Evolutionary conservation across 1,140 invertebrate species (phyloP).

Genomic region (Venturia canescens): DNA sequence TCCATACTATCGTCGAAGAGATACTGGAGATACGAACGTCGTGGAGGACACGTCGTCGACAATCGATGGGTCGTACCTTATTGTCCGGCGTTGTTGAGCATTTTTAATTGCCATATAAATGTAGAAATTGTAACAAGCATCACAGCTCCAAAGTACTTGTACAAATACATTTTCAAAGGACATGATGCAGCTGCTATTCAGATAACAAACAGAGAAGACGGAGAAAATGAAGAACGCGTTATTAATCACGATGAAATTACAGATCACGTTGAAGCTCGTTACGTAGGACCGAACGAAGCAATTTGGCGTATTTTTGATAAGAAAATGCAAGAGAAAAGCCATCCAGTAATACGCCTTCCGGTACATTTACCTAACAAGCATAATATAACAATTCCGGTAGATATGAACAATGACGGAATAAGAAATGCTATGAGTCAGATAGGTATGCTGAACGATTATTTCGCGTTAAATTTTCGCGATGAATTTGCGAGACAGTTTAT

Average conservation of each 20-base stretch:
- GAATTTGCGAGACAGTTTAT: conserved; percentile 30
- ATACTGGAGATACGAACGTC: no score
- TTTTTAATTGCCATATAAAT: conserved; percentile 27
- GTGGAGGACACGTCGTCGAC: conserved; percentile 48
- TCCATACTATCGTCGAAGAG: conserved; percentile 12
- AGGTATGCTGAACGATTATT: conserved; percentile 35
- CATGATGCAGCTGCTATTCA: conserved; percentile 37
- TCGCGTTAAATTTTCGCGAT: conserved; percentile 34
- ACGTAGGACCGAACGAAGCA: conserved; percentile 40
- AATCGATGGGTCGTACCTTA: conserved; percentile 63
- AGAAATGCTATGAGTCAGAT: conserved; percentile 22
- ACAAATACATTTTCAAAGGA: conserved; percentile 32
- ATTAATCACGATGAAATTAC: conserved; percentile 46
- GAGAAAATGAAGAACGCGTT: not conserved
- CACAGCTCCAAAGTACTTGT: no score
- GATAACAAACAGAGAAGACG: conserved; percentile 20
- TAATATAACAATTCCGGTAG: not conserved
- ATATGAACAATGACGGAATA: conserved; percentile 21
- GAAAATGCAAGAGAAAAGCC: no score
- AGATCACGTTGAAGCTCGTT: conserved; percentile 36
- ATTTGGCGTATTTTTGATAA: conserved; percentile 39
- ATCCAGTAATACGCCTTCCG: no score
- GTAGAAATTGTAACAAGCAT: conserved; percentile 27
- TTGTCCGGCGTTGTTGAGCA: conserved; percentile 7
- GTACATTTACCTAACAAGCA: conserved; percentile 38